Conservation (phyloP, 37 sponge, comb jelly and placozoan genomes). For the Oopsacas minuta region DNA sequence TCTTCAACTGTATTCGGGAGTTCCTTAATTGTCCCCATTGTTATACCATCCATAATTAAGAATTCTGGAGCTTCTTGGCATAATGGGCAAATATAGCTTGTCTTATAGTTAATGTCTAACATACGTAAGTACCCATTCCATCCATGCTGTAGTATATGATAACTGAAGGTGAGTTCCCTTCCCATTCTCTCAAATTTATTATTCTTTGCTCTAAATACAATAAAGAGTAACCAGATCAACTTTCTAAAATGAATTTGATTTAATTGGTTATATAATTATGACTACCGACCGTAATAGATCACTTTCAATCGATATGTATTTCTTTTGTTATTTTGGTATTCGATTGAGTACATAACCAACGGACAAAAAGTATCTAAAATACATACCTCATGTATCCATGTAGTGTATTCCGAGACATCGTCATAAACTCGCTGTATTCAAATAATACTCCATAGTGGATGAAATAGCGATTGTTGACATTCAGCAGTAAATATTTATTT, state of each 20-base stretch:
- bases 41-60: slow-evolving; percentile 5
- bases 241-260: no score
- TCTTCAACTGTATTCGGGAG: background rate
- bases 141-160: background rate
- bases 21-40: background rate
- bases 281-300: no score
- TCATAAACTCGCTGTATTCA: slow-evolving; percentile 10
- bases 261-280: no score
- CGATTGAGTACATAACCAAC: no score
- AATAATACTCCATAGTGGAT: background rate
- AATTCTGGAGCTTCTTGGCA: background rate
- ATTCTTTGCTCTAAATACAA: background rate
- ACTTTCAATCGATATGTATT: no score
- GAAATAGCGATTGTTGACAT: background rate
- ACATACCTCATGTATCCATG: background rate
- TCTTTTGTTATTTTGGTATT: no score
- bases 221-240: background rate
- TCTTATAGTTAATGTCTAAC: background rate
- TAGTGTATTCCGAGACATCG: background rate
- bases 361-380: no score
- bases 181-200: background rate
- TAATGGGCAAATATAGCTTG: background rate
- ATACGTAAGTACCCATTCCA: background rate
- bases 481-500: background rate
- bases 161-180: background rate